A percentile compares a stretch with the other conserved stretches of the same genome.
Conservation (phyloP, 2,888 invertebrate species). For the Lasioglossum villosulum region DNA sequence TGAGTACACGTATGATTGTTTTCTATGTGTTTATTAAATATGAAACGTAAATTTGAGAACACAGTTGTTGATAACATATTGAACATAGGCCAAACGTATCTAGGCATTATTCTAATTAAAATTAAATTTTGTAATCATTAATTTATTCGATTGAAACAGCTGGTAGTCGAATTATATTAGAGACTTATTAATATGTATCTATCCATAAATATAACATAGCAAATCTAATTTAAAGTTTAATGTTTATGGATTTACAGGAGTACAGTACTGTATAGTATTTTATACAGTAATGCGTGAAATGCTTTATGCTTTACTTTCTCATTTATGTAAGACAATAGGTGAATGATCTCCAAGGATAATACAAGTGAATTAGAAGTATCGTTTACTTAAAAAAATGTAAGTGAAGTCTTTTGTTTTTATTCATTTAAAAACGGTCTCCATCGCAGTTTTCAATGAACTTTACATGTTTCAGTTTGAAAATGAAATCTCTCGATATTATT, state of each 20-base stretch:
- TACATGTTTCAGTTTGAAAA: constrained; percentile 19
- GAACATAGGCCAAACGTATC: constrained; percentile 25
- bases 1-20: neutral
- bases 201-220: constrained; percentile 1
- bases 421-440: neutral
- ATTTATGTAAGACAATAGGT: neutral
- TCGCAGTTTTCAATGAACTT: constrained; percentile 23
- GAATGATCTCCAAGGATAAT: neutral
- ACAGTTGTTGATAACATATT: constrained; percentile 12
- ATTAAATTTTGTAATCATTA: constrained; percentile 14
- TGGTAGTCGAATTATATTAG: neutral
- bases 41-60: constrained; percentile 24
- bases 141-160: neutral
- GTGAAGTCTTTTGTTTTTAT: neutral
- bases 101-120: neutral
- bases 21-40: constrained; percentile 32
- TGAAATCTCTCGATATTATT: constrained; percentile 32
- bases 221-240: neutral
- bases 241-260: neutral
- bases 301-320: neutral
- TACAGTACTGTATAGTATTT: neutral
- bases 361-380: neutral
- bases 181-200: neutral
- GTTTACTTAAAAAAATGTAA: constrained; percentile 17
- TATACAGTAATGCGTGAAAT: neutral